Percentiles rank a stretch among this genome's conserved stretches.
These are phyloP conservation scores for Drosophila yooni DNA, from an alignment of 2,888 invertebrate species.

Conservation along the genomic window DNA sequence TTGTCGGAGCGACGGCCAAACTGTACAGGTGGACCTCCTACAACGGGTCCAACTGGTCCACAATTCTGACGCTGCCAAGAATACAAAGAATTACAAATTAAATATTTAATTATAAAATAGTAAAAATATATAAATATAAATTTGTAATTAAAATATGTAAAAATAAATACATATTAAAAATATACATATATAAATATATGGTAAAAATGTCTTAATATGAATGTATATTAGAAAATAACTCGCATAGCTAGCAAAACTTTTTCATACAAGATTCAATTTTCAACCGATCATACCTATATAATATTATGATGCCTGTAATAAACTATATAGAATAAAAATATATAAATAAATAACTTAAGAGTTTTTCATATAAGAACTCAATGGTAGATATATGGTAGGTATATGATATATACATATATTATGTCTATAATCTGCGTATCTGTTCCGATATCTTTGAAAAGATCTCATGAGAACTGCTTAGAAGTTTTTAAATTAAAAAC, in stretches of 20 bases:
- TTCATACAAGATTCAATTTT: not conserved
- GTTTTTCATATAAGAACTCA: not conserved
- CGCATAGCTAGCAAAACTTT: not conserved
- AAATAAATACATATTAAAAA: not conserved
- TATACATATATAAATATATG: not conserved
- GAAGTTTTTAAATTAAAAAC: not conserved
- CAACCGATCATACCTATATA: not conserved
- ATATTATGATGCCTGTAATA: not conserved
- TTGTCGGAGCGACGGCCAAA: constrained; percentile 87
- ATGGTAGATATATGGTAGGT: not conserved
- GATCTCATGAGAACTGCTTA: not conserved
- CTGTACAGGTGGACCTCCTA: constrained; percentile 51
- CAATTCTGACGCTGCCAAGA: constrained; percentile 67
- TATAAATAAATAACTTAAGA: not conserved
- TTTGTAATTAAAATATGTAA: not conserved
- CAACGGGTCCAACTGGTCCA: constrained; percentile 38
- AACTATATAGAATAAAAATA: not conserved
- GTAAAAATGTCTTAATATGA: too few relatives aligned
- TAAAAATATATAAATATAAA: not conserved
- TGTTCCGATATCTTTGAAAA: not conserved
- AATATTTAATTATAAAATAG: not conserved
- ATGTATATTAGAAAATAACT: not conserved
- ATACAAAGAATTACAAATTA: not conserved
- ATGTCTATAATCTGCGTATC: not conserved
- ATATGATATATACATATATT: not conserved